Evolutionary conservation across 2,888 invertebrate species (phyloP).

Genomic region (Anodontia alba): DNA sequence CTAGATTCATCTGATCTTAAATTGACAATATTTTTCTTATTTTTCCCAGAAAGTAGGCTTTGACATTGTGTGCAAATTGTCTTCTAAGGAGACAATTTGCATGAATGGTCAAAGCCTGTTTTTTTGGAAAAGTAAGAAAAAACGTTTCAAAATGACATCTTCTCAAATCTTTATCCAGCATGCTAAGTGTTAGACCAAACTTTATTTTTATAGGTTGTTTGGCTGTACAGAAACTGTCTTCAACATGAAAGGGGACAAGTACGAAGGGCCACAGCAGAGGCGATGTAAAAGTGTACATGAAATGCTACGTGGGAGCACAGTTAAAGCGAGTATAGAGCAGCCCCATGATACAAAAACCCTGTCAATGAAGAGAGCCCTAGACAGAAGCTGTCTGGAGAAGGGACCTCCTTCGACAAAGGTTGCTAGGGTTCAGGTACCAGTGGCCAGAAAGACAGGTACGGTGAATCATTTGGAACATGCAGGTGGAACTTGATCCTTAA

Average conservation of each 20-base stretch:
- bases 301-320: constrained; percentile 73
- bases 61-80: no score
- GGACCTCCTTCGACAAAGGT: constrained; percentile 72
- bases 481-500: no score
- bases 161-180: no score
- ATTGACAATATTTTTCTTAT: no score
- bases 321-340: constrained; percentile 72
- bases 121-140: no score
- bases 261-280: constrained; percentile 66
- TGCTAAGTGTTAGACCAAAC: no score
- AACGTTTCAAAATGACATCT: no score
- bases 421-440: background rate
- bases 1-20: no score
- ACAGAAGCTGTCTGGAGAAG: constrained; percentile 79
- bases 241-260: constrained; percentile 69
- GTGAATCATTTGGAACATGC: no score
- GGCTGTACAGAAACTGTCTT: constrained; percentile 78
- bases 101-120: no score
- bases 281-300: constrained; percentile 63
- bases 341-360: constrained; percentile 70
- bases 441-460: constrained; percentile 9
- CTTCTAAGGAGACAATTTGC: no score
- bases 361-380: constrained; percentile 76
- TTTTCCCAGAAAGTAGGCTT: no score
- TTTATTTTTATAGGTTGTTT: constrained; percentile 66